phyloP scores from a whole-genome alignment of 2,888 invertebrate species.

The Helicoverpa assulta region DNA sequence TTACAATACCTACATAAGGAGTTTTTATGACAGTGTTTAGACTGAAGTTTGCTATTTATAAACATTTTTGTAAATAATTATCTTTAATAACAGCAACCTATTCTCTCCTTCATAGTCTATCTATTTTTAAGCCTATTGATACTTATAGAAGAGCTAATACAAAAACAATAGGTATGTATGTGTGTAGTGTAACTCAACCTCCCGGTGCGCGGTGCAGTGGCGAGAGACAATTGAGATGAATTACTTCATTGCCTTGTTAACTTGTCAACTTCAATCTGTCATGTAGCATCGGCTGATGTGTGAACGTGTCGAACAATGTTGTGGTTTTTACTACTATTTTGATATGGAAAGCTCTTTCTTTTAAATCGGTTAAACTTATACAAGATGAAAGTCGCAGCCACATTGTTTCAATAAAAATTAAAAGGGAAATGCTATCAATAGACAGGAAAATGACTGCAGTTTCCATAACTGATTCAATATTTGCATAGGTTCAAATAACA shows the following conservation, averaged over 20 bases:
- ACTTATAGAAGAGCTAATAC: not conserved
- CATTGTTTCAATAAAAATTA: too few species aligned
- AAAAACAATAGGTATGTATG: conserved; percentile 14
- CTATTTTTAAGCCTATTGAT: conserved; percentile 2
- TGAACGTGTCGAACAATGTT: not conserved
- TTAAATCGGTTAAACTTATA: too few species aligned
- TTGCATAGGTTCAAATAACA: too few species aligned
- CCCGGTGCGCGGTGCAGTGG: not conserved
- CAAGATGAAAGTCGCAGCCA: too few species aligned
- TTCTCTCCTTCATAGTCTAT: not conserved
- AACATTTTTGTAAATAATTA: too few species aligned
- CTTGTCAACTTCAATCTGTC: conserved; percentile 29
- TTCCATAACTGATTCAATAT: too few species aligned
- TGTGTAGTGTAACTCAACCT: not conserved
- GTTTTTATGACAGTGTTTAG: too few species aligned
- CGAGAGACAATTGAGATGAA: conserved; percentile 37
- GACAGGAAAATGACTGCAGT: too few species aligned
- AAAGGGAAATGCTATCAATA: too few species aligned
- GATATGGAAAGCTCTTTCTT: not conserved
- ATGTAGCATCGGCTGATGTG: conserved; percentile 13
- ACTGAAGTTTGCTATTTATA: too few species aligned
- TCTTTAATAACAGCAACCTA: too few species aligned
- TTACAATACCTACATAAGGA: too few species aligned
- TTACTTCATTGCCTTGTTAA: conserved; percentile 26
- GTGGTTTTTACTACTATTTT: not conserved